Evolutionary conservation across 2,797 vertebrate species (phyloP).

Genomic region (Hippopotamyrus pictus): DNA sequence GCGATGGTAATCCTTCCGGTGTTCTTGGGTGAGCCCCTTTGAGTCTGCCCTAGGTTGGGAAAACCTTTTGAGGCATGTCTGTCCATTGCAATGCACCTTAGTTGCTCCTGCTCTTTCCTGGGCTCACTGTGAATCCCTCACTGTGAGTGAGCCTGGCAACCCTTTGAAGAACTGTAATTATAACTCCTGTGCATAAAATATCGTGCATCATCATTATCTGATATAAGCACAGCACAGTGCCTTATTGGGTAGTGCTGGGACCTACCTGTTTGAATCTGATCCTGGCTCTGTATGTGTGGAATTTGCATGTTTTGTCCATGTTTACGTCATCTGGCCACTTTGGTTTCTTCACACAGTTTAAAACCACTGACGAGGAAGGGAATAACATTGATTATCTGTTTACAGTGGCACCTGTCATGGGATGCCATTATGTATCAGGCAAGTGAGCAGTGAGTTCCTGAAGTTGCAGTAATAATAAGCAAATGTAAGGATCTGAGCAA

Average conservation of each 20-base stretch:
- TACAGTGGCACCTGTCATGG: neutral
- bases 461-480: neutral
- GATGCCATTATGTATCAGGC: neutral
- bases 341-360: neutral
- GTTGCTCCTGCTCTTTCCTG: neutral
- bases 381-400: neutral
- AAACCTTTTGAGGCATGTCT: neutral
- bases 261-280: neutral
- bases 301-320: neutral
- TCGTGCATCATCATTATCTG: neutral
- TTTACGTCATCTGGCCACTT: neutral
- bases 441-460: neutral
- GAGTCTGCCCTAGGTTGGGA: neutral
- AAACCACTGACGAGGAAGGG: neutral
- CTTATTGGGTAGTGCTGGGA: neutral
- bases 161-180: neutral
- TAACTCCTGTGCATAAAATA: neutral
- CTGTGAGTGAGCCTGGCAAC: neutral
- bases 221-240: neutral
- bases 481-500: neutral
- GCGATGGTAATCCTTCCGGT: neutral
- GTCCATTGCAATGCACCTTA: neutral
- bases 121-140: neutral
- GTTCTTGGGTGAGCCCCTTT: neutral
- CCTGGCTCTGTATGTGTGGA: neutral